Evolutionary conservation across 2,888 invertebrate species (phyloP), one percentile per base, ranked within the genome.

Genomic region (Micropterix aruncella): DNA sequence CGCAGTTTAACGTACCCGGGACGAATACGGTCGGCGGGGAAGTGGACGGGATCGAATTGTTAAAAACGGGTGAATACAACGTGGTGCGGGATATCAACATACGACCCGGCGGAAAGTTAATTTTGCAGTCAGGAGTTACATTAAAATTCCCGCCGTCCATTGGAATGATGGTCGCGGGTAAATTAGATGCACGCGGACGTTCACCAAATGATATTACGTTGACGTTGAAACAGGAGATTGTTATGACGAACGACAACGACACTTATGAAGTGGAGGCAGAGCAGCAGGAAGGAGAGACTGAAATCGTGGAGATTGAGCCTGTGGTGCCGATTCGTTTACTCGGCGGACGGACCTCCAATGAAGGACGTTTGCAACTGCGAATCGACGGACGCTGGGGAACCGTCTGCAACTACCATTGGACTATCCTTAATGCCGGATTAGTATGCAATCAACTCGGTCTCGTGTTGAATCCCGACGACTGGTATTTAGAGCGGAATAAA

Each of bases 401-500:
- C 0, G 90, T 99, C 1, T 99, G 99, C 60, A 90, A 90, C 63
- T 91, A 97, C 59, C 89, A 87, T 40, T 99, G 97, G 95, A 93
- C 84, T 39, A 82, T 90, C 16, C 73, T 80, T 38, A 86, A 92
- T 57, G 94, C 99, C 0, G 90, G 94, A 0, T 65, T 97, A 41
- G 93, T 90, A 1, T 99, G 99, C 57, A 88, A 95, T 62, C 96
- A 97, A 63, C 66, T 99, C 49, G 97, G 97, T 0, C 73, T 91
- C 48, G 88, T 88, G 1, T 73, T 95, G 14, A 94, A 97, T 62
- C 93, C 94, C 0, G 79, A 85, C 51, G 89, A 93, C 62, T 94
- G 95, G 91, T 79, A 79, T 50, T 67, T 93, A 52, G 86, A 89
- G 57, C 75, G 83, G 16, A 84, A 76, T 19, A 83, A 92, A 63